These are phyloP conservation scores for Melolontha melolontha DNA, from an alignment of 2,888 invertebrate genomes.

Conservation along the genomic window DNA sequence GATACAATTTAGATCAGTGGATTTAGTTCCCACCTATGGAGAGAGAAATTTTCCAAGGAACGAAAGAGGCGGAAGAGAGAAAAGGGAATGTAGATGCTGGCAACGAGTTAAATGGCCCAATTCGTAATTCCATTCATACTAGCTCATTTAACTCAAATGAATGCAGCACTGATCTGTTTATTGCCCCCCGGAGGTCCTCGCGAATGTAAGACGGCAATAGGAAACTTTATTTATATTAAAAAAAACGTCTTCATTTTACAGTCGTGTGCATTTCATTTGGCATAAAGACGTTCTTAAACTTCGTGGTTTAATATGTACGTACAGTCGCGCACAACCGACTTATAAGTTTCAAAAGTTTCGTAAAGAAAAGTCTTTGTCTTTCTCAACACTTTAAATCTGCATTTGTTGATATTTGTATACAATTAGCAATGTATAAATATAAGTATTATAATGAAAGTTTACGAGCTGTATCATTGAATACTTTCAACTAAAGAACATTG, in stretches of 20 bases:
- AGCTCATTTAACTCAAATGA: constrained; percentile 44
- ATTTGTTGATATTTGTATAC: no score
- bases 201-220: constrained; percentile 14
- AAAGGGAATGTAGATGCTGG: constrained; percentile 20
- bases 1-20: constrained; percentile 28
- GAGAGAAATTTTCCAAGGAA: constrained; percentile 15
- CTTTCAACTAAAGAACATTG: no score
- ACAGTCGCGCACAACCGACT: no score
- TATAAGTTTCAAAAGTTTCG: no score
- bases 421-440: no score
- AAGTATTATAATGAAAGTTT: no score
- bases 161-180: constrained; percentile 43
- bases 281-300: no score
- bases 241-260: constrained; percentile 34
- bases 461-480: no score
- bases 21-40: constrained; percentile 33
- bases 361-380: no score
- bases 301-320: no score
- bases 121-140: constrained; percentile 43
- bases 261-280: constrained; percentile 28
- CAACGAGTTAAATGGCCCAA: constrained; percentile 41
- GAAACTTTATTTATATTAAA: constrained; percentile 24
- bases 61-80: constrained; percentile 3
- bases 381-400: no score
- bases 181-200: constrained; percentile 36